Percentiles rank a stretch among this genome's conserved stretches.
Evolutionary conservation across 2,888 invertebrate species (phyloP).

Genomic region (Dascillus cervinus): DNA sequence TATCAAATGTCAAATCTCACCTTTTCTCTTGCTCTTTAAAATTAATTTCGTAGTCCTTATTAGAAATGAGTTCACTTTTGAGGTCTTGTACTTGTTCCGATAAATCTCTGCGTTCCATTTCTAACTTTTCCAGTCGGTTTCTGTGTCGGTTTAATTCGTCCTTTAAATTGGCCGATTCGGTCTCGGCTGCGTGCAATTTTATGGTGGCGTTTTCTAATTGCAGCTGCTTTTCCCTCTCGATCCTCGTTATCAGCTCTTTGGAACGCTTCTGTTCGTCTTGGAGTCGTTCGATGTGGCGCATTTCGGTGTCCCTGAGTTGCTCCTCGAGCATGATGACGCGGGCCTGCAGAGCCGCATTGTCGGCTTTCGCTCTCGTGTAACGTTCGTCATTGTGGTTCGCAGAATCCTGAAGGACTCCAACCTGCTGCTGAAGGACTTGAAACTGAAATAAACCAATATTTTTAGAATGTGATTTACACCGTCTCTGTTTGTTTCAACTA

Average conservation of each 20-base stretch:
- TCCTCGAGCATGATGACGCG: slow-evolving; percentile 90
- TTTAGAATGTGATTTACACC: too few relatives aligned
- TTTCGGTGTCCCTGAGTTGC: slow-evolving; percentile 65
- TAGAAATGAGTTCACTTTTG: slow-evolving; percentile 43
- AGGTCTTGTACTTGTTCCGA: slow-evolving; percentile 50
- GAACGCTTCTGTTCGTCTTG: slow-evolving; percentile 82
- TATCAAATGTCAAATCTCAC: slow-evolving; percentile 26
- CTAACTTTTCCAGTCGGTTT: slow-evolving; percentile 55
- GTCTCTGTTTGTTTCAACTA: too few relatives aligned
- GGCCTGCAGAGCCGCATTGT: slow-evolving; percentile 86
- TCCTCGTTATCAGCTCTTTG: slow-evolving; percentile 71
- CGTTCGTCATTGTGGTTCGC: slow-evolving; percentile 82
- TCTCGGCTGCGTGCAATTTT: slow-evolving; percentile 60
- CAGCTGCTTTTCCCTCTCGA: slow-evolving; percentile 76
- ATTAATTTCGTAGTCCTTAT: slow-evolving; percentile 41
- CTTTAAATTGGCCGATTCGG: slow-evolving; percentile 55
- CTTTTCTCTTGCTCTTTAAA: slow-evolving; percentile 38
- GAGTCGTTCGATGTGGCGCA: slow-evolving; percentile 45
- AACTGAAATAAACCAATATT: slow-evolving; percentile 63
- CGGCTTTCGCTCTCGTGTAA: slow-evolving; percentile 83
- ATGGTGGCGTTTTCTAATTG: slow-evolving; percentile 70
- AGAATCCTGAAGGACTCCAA: slow-evolving; percentile 80
- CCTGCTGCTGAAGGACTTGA: slow-evolving; percentile 86
- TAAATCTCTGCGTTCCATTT: slow-evolving; percentile 47
- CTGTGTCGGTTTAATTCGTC: slow-evolving; percentile 61